Base-by-base conservation (phyloP, 1,140 invertebrate genomes). In the Lutraria rhynchaena region DNA sequence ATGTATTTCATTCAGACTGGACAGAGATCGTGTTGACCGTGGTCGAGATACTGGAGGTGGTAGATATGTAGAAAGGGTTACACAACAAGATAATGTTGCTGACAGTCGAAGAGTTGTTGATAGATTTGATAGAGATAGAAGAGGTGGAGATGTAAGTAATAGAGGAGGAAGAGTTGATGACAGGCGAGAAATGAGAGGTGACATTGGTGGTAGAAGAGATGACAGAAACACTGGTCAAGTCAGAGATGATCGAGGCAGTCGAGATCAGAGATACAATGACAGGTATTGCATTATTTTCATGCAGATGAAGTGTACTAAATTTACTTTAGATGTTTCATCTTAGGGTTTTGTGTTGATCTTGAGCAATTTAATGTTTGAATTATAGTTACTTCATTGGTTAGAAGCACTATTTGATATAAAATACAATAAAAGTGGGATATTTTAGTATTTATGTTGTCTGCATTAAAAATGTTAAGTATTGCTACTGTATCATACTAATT, bases 51-150 rank as follows among this genome's bases (percentile, higher is more conserved):
- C 58, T 29, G 67, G 49, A 33, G 73, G 73, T n/a, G 76, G 76
- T 9, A 33, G 76, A 17, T 80, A 57, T 46, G 76, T 80, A 2
- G 76, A 80, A 29, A 80, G 76, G 58, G 65, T 80, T 13, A 24
- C 76, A 19, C 46, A 58, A 15, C 33, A 58, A 51, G 76, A 80
- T 17, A 57, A 35, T 7, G n/a, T 80, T 7, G 35, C 22, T 19
- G 76, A 80, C 33, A 80, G 51, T 58, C 44, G 75, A 11, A 49
- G 76, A n/a, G 76, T 80, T 19, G 76, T 80, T 0, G 76, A 80
- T 44, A 65, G 75, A 44, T 77, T 77, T 77, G 75, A 77, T 24
- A 29, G 76, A 13, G 44, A 57, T 44, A 55, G 58, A n/a, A 53
- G 74, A 53, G 35, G 44, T 13, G 76, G 75, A 19, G 73, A 61